phyloP scores from a whole-genome alignment of 1,140 invertebrate species.

The Phymastichus coffea region DNA sequence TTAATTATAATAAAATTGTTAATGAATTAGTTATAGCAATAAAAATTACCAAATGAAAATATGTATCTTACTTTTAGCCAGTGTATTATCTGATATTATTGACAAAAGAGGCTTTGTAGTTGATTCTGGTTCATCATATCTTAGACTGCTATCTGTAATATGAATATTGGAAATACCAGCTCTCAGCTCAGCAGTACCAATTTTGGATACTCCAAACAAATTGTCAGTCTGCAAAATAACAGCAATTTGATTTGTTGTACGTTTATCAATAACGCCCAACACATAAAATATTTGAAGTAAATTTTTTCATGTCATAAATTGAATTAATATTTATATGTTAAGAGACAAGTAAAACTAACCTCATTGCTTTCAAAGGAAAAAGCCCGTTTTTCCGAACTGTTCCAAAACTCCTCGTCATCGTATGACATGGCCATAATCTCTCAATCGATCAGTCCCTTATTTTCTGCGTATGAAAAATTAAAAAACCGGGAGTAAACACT shows the following conservation, averaged over 20 bases:
- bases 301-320: neutral
- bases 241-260: neutral
- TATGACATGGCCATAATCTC: constrained; percentile 32
- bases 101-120: constrained; percentile 47
- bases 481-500: too few species aligned
- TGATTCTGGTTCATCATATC: constrained; percentile 39
- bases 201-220: constrained; percentile 45
- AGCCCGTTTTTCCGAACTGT: constrained; percentile 42
- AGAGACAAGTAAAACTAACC: constrained; percentile 33
- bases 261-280: neutral
- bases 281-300: neutral
- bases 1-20: neutral
- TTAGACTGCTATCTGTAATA: constrained; percentile 37
- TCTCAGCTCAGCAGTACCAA: constrained; percentile 42
- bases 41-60: neutral
- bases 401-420: constrained; percentile 48
- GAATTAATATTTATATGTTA: neutral
- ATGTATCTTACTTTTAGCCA: constrained; percentile 46
- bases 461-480: too few species aligned
- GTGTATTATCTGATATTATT: constrained; percentile 49
- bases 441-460: too few species aligned
- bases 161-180: constrained; percentile 43
- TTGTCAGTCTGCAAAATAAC: constrained; percentile 39
- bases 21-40: neutral
- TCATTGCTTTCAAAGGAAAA: constrained; percentile 49